Percentiles rank a stretch among this genome's conserved stretches.
Evolutionary conservation across 2,113 vertebrate genomes (phyloP).

Genomic region (Coturnix japonica): DNA sequence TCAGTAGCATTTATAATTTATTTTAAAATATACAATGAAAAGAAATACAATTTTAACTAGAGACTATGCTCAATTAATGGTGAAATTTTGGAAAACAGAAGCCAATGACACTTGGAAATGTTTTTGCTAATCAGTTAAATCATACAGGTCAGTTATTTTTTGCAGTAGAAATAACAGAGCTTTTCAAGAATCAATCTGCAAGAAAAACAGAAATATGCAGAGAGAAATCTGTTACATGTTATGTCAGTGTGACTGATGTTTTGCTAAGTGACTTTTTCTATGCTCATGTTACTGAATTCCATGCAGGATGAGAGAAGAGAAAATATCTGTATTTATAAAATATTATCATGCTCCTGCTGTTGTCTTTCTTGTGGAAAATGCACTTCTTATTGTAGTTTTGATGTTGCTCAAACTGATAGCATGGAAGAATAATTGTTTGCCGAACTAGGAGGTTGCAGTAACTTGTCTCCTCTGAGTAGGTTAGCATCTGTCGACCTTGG

Average conservation of each 20-base stretch:
- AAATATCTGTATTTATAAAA: constrained; percentile 7
- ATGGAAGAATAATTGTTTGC: neutral
- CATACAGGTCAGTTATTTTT: neutral
- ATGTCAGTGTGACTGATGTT: neutral
- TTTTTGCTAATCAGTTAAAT: neutral
- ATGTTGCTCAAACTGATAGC: neutral
- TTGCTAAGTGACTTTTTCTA: neutral
- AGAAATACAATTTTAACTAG: constrained; percentile 1
- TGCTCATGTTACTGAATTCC: neutral
- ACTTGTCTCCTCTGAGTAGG: constrained; percentile 23
- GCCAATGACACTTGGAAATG: neutral
- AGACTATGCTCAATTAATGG: neutral
- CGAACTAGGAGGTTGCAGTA: neutral
- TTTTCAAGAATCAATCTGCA: neutral
- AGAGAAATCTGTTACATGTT: neutral
- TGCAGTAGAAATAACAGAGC: neutral
- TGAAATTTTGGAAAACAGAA: constrained; percentile 25
- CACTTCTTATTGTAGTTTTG: neutral
- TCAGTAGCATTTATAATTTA: neutral
- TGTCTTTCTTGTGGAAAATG: constrained; percentile 3
- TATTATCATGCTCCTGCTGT: neutral
- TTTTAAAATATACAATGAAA: constrained; percentile 25
- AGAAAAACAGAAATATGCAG: neutral
- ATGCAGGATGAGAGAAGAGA: neutral
- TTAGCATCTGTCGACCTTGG: neutral